phyloP scores from a whole-genome alignment of 2,113 vertebrate genomes.

The Pluvianellus socialis region DNA sequence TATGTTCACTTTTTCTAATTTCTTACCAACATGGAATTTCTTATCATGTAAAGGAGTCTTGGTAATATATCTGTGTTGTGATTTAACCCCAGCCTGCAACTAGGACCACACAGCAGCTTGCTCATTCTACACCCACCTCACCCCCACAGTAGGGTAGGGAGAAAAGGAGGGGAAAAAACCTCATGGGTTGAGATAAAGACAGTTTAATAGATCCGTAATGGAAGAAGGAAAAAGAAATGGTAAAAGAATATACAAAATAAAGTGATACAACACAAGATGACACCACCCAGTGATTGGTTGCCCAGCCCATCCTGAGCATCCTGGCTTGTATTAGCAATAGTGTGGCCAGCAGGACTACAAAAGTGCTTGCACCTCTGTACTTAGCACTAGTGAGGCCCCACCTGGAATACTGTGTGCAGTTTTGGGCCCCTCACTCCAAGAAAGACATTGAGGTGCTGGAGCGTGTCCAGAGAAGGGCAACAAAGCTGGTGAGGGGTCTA shows the following conservation, averaged over 20 bases:
- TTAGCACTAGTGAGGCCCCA: too few relatives aligned
- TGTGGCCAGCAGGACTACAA: too few relatives aligned
- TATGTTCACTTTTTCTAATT: not conserved
- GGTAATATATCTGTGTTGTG: not conserved
- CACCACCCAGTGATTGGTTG: not conserved
- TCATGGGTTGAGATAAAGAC: not conserved
- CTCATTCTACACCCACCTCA: too few relatives aligned
- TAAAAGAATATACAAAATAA: not conserved
- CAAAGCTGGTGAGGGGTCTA: too few relatives aligned
- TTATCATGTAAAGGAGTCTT: not conserved
- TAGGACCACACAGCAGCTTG: not conserved
- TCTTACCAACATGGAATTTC: not conserved
- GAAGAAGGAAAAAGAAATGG: not conserved
- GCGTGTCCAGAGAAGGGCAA: too few relatives aligned
- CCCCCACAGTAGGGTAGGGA: not conserved
- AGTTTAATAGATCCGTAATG: not conserved
- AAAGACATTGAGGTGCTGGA: too few relatives aligned
- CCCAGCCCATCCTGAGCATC: not conserved
- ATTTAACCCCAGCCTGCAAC: not conserved
- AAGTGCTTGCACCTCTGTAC: too few relatives aligned
- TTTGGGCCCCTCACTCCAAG: too few relatives aligned
- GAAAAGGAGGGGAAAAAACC: not conserved
- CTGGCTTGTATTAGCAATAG: too few relatives aligned
- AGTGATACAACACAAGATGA: too few relatives aligned
- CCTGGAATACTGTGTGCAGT: too few relatives aligned